A percentile compares a stretch with the other conserved stretches of the same genome.
These are phyloP conservation scores for Leucozona laternaria DNA, from an alignment of 2,888 invertebrate species.

Conservation along the genomic window DNA sequence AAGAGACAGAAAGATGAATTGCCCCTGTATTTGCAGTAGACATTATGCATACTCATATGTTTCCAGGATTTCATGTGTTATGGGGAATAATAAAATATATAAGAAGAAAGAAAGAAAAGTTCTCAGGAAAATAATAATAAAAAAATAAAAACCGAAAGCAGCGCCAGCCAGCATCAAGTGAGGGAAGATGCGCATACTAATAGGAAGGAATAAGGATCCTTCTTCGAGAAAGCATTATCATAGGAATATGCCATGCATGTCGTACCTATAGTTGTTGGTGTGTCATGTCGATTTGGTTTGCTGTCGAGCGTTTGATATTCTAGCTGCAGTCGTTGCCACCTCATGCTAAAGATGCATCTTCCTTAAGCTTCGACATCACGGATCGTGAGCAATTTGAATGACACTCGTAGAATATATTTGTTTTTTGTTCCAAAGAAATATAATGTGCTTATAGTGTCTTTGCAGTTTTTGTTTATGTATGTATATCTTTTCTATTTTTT, in stretches of 20 bases:
- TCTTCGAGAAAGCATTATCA: background rate
- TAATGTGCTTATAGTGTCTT: slow-evolving; percentile 20
- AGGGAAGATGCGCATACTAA: slow-evolving; percentile 52
- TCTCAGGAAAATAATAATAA: slow-evolving; percentile 23
- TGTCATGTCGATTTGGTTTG: background rate
- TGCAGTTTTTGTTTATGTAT: slow-evolving; percentile 24
- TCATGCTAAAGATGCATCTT: slow-evolving; percentile 13
- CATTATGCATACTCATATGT: slow-evolving; percentile 56
- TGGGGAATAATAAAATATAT: slow-evolving; percentile 7
- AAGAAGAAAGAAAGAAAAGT: slow-evolving; percentile 29
- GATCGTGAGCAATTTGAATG: slow-evolving; percentile 54
- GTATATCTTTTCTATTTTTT: background rate
- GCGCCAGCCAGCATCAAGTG: slow-evolving; percentile 5
- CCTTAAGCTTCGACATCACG: slow-evolving; percentile 31
- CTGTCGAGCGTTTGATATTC: slow-evolving; percentile 48
- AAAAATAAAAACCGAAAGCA: slow-evolving; percentile 13
- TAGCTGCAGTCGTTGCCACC: slow-evolving; percentile 26
- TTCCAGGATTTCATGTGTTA: slow-evolving; percentile 19
- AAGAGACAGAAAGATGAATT: slow-evolving; percentile 10
- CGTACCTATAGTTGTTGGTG: background rate
- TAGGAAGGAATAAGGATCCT: slow-evolving; percentile 41
- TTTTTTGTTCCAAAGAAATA: slow-evolving; percentile 13
- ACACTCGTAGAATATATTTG: slow-evolving; percentile 5
- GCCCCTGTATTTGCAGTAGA: slow-evolving; percentile 28
- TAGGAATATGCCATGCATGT: background rate